A percentile compares a stretch with the other conserved stretches of the same genome.
These are phyloP conservation scores for Sebastes vulpes DNA, from an alignment of 2,797 vertebrate species.

Conservation along the genomic window DNA sequence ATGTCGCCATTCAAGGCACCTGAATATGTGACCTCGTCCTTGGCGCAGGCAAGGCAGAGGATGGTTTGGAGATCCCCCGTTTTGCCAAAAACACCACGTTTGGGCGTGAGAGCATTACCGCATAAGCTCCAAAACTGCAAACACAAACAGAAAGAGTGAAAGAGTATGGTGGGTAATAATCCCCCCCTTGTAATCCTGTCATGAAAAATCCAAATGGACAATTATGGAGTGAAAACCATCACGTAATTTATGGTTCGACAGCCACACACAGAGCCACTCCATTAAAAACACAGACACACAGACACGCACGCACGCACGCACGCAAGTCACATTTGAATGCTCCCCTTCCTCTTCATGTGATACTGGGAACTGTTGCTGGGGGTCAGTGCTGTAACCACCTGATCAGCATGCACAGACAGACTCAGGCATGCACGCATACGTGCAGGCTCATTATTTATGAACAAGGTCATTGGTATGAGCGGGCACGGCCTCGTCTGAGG, in stretches of 20 bases:
- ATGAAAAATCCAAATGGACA: slow-evolving; percentile 65
- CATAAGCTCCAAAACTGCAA: slow-evolving; percentile 99
- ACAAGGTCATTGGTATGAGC: slow-evolving; percentile 83
- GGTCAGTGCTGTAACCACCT: slow-evolving; percentile 64
- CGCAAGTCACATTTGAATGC: slow-evolving; percentile 42
- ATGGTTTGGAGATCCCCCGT: slow-evolving; percentile 99
- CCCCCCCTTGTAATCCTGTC: slow-evolving; percentile 62
- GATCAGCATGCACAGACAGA: slow-evolving; percentile 77
- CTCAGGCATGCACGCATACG: slow-evolving; percentile 20
- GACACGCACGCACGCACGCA: not conserved
- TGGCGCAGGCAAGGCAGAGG: slow-evolving; percentile 96
- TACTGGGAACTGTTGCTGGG: slow-evolving; percentile 42
- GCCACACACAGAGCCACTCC: not conserved
- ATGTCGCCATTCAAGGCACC: slow-evolving; percentile 98
- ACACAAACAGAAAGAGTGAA: slow-evolving; percentile 67
- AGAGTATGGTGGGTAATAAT: slow-evolving; percentile 72
- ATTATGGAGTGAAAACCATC: slow-evolving; percentile 47
- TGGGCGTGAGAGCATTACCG: slow-evolving; percentile 96
- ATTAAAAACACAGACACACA: slow-evolving; percentile 6
- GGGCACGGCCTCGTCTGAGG: slow-evolving; percentile 68
- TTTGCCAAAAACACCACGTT: slow-evolving; percentile 97
- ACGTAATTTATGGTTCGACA: slow-evolving; percentile 25
- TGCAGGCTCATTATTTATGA: slow-evolving; percentile 73
- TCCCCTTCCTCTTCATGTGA: slow-evolving; percentile 17
- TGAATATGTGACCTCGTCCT: slow-evolving; percentile 97